A percentile compares a stretch with the other conserved stretches of the same genome.
These are phyloP conservation scores for Enoplosus armatus DNA, from an alignment of 2,797 vertebrate species.

Conservation along the genomic window DNA sequence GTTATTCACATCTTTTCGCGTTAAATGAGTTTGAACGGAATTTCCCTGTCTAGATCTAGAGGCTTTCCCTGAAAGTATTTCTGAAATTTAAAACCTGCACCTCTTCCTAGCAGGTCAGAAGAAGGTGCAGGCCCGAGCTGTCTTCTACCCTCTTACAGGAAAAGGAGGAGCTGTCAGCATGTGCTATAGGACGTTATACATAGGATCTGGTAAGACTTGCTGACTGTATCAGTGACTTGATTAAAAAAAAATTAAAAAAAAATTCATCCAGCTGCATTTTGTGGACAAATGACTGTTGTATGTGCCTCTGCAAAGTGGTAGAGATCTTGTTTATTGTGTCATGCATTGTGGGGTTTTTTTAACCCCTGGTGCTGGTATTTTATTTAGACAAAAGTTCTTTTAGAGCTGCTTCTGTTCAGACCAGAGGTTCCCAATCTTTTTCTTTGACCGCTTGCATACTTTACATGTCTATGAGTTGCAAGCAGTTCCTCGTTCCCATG, in stretches of 20 bases:
- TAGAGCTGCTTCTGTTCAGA: not conserved
- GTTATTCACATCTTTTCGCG: not conserved
- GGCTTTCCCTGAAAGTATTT: not conserved
- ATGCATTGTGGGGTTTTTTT: too few species aligned
- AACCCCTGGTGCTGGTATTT: too few species aligned
- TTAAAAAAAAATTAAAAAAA: too few species aligned
- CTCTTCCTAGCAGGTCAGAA: slow-evolving; percentile 81
- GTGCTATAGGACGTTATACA: slow-evolving; percentile 96
- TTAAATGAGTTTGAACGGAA: not conserved
- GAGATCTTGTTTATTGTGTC: not conserved
- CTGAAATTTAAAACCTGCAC: not conserved
- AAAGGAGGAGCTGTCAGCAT: slow-evolving; percentile 91
- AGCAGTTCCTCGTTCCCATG: too few species aligned
- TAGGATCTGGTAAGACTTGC: slow-evolving; percentile 90
- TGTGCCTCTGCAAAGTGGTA: not conserved
- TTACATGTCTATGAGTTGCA: not conserved
- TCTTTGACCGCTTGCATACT: not conserved
- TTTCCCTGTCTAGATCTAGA: not conserved
- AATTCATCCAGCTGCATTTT: not conserved
- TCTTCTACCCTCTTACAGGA: slow-evolving; percentile 94
- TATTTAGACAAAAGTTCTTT: not conserved
- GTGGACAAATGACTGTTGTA: not conserved
- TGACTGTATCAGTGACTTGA: not conserved
- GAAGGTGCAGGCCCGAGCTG: slow-evolving; percentile 92
- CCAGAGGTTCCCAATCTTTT: too few species aligned